Conservation (phyloP, 2,113 vertebrate species). For the Epinephelus cyanopodus region DNA sequence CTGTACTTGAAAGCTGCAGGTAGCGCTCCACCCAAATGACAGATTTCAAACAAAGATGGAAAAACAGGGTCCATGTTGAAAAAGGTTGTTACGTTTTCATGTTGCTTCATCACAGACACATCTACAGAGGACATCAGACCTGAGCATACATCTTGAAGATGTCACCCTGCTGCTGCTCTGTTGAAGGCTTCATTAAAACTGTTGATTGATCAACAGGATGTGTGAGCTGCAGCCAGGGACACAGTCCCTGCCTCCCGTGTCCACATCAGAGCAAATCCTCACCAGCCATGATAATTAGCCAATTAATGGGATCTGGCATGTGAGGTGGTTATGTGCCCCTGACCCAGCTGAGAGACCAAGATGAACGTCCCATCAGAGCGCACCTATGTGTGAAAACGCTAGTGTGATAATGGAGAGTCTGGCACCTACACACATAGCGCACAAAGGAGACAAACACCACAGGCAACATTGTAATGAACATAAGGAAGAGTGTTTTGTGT, state of each 20-base stretch:
- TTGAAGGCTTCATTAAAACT: slow-evolving; percentile 40
- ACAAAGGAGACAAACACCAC: slow-evolving; percentile 25
- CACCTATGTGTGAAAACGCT: slow-evolving; percentile 36
- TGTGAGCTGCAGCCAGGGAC: slow-evolving; percentile 1
- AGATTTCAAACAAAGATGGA: background rate
- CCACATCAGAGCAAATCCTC: slow-evolving; percentile 19
- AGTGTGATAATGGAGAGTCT: slow-evolving; percentile 37
- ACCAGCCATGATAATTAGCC: slow-evolving; percentile 59
- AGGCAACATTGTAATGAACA: slow-evolving; percentile 52
- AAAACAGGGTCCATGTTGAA: background rate
- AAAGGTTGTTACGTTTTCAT: background rate
- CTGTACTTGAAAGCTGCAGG: background rate
- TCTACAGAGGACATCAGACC: background rate
- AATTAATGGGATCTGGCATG: slow-evolving; percentile 56
- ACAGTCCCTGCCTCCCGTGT: slow-evolving; percentile 12
- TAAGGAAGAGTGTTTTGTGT: slow-evolving; percentile 16
- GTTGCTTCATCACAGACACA: background rate
- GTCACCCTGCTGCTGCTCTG: background rate
- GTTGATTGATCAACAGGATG: slow-evolving; percentile 49
- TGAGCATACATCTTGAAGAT: background rate
- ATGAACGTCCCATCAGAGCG: slow-evolving; percentile 23
- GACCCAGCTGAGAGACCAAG: slow-evolving; percentile 20
- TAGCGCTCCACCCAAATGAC: background rate
- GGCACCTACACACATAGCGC: slow-evolving; percentile 19
- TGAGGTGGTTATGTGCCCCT: slow-evolving; percentile 37